Percentiles rank a stretch among this genome's conserved stretches.
These are phyloP conservation scores for Euura lappo DNA, from an alignment of 1,140 invertebrate species.

Conservation along the genomic window DNA sequence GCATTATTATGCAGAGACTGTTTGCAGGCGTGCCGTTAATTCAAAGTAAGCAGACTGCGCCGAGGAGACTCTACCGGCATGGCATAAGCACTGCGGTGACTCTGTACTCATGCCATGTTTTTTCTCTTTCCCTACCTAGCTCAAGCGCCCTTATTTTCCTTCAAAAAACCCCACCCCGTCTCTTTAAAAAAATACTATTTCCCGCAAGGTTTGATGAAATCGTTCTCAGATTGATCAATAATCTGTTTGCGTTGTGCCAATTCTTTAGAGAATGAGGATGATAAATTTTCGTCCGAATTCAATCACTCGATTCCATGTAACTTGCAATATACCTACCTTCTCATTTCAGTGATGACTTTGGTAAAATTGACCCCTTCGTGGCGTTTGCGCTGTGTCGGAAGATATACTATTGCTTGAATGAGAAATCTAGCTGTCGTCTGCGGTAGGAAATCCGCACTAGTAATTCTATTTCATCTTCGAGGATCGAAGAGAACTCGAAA, in stretches of 20 bases:
- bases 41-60: constrained; percentile 6
- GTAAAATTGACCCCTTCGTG: background rate
- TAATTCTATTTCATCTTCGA: background rate
- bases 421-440: background rate
- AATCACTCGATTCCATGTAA: too few relatives aligned
- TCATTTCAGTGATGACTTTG: too few relatives aligned
- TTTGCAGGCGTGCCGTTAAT: constrained; percentile 6
- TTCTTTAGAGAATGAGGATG: too few relatives aligned
- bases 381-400: background rate
- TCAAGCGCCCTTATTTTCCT: background rate
- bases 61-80: background rate
- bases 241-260: too few relatives aligned
- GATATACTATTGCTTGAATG: background rate
- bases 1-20: constrained; percentile 7
- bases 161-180: background rate
- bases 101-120: background rate
- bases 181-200: too few relatives aligned
- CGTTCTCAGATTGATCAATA: too few relatives aligned
- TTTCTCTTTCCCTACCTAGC: background rate
- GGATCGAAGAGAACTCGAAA: background rate
- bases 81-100: background rate
- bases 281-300: too few relatives aligned
- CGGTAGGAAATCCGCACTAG: background rate
- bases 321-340: too few relatives aligned
- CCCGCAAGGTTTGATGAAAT: background rate